A percentile compares a stretch with the other conserved stretches of the same genome.
Evolutionary conservation across 2,113 vertebrate genomes (phyloP).

Genomic region (Nannospalax galili): DNA sequence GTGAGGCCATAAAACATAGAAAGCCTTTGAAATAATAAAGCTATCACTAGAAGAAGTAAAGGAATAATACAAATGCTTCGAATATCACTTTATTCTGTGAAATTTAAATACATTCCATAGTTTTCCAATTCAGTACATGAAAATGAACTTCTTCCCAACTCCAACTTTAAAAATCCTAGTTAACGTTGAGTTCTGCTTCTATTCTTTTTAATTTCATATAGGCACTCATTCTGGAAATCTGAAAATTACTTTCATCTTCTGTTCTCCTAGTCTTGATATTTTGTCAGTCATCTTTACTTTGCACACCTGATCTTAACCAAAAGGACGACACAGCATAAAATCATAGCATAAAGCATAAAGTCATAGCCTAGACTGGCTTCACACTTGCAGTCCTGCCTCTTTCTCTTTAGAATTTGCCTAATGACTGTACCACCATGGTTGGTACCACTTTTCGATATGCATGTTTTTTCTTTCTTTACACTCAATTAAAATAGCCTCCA

Average conservation of each 20-base stretch:
- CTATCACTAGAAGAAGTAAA: not conserved
- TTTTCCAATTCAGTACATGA: constrained; percentile 27
- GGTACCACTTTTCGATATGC: not conserved
- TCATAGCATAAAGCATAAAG: too few species aligned
- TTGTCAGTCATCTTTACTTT: not conserved
- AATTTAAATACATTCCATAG: constrained; percentile 37
- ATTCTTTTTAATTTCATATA: not conserved
- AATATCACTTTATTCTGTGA: not conserved
- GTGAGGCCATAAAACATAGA: not conserved
- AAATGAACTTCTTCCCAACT: not conserved
- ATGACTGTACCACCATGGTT: not conserved
- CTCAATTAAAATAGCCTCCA: not conserved
- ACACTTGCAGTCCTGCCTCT: not conserved
- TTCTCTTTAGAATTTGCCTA: not conserved
- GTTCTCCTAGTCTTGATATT: not conserved
- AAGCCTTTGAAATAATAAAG: not conserved
- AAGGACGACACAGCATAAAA: not conserved
- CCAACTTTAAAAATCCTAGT: not conserved
- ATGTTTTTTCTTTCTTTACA: not conserved
- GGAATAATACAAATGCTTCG: constrained; percentile 15
- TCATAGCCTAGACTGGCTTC: not conserved
- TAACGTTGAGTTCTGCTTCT: not conserved
- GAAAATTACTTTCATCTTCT: constrained; percentile 11
- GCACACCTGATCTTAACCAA: not conserved
- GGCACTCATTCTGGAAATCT: not conserved